Evolutionary conservation across 2,888 invertebrate genomes (phyloP), one percentile per base, ranked within the genome.

Genomic region (Apotomis betuletana): DNA sequence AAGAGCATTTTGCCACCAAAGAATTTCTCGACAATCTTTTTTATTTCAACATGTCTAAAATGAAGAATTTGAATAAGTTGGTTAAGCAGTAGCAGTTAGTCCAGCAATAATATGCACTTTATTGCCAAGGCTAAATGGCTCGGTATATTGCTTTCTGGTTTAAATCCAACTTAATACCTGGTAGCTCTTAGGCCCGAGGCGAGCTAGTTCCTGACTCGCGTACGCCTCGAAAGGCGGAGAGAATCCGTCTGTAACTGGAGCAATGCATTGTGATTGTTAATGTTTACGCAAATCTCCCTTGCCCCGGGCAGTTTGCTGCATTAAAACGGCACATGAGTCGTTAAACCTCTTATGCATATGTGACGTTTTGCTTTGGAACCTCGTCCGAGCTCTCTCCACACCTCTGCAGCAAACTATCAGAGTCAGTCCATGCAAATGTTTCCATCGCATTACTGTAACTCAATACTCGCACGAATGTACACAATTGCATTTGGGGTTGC

Each of bases 401-500:
- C 73, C 62, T 72, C 44, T 58, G 44, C 73, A 74, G 73, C 75
- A 70, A 80, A 80, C 80, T 78, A 80, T 79, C 80, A 76, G 75
- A 76, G 75, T 74, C 77, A 74, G 79, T 84, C 78, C 81, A 90
- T 87, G 90, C 87, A 89, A 91, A 90, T 89, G 89, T 90, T 89
- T 87, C 87, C 87, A 88, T 87, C 83, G 85, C 84, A 88, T 87
- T 87, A 85, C 79, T 87, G 91, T 91, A 92, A 92, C 90, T 90
- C 88, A 89, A 92, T 92, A 87, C 86, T 83, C 79, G 90, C 91
- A 85, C 90, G 83, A 90, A 90, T 91, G 90, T 90, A 91, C 90
- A 87, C 91, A 91, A 92, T 91, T 91, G 91, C 91, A 88, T 90
- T 90, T 88, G 87, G 92, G 92, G 91, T 87, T 87, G 89, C 87